Base-by-base conservation (phyloP, 2,888 invertebrate genomes). In the Deilephila elpenor region DNA sequence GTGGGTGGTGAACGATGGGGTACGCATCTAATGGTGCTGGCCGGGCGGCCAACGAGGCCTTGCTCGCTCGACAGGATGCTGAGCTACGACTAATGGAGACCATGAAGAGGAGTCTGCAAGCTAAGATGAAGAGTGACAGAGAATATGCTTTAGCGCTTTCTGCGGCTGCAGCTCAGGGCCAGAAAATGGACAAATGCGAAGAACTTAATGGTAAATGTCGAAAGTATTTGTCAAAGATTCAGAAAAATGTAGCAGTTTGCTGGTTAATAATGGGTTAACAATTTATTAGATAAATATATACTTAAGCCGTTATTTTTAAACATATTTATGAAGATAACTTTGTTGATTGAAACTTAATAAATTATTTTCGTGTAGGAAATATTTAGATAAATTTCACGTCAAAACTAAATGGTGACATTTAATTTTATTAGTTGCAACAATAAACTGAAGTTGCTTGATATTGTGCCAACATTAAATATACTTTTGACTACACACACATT, bases 61-160 rank as follows among this genome's bases (percentile, higher is more conserved):
- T 99, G 82, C 95, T 99, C 82, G 96, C 96, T 76, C 96, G 99
- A 73, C 98, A 99, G 92, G 99, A 99, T 89, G 98, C 98, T 29
- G 99, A 99, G 93, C 95, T 99, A 75, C 96, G 98, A 80, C 96
- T 99, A 70, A 96, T 99, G 95, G 99, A 99, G 88, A 97, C 97
- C 78, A 98, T 99, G 97, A 97, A 97, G 86, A 95, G 98, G 77
- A 98, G 98, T 84, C 95, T 99, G 74, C 96, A 96, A 80, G 96
- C 97, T 80, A 98, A 98, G 93, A 97, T 98, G 88, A 98, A 98
- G 92, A 97, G 97, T 86, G 99, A 99, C 90, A 96, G 97, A 80
- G 98, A 99, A 86, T 99, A 99, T 90, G 98, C 98, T 1, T 95
- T 97, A 59, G 97, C 97, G 17, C 95, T 99, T 74, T 96, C 96